Evolutionary conservation across 2,888 invertebrate genomes (phyloP).

Genomic region (Icerya purchasi): DNA sequence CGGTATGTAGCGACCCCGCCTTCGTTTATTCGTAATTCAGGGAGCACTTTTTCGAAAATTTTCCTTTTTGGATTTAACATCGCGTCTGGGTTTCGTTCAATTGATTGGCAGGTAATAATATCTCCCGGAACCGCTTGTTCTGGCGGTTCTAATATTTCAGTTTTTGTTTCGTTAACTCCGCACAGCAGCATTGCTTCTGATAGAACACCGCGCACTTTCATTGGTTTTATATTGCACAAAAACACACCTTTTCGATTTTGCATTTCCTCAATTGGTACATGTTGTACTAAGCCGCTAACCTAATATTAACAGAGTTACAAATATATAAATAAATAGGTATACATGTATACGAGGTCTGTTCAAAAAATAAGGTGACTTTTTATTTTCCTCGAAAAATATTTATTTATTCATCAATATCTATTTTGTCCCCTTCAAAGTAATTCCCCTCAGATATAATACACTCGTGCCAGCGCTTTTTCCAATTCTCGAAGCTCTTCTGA

Average conservation of each 20-base stretch:
- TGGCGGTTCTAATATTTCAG: constrained; percentile 62
- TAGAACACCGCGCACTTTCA: constrained; percentile 33
- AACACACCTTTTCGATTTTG: background rate
- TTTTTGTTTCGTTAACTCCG: constrained; percentile 51
- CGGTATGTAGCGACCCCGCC: constrained; percentile 56
- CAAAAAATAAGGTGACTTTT: no score
- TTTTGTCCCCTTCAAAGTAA: no score
- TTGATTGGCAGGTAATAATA: constrained; percentile 26
- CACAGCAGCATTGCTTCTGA: constrained; percentile 97
- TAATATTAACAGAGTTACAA: background rate
- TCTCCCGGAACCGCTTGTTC: constrained; percentile 46
- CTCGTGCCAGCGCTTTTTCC: no score
- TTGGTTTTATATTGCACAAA: constrained; percentile 1
- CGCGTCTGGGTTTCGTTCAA: constrained; percentile 46
- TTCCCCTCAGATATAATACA: no score
- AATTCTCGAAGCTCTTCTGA: no score
- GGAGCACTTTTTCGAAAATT: constrained; percentile 68
- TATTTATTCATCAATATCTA: no score
- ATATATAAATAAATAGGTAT: background rate
- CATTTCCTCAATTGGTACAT: background rate
- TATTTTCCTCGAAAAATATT: no score
- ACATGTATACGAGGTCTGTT: no score
- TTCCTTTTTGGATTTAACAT: constrained; percentile 43
- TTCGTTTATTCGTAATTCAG: constrained; percentile 53
- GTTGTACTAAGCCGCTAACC: constrained; percentile 2